phyloP scores from a whole-genome alignment of 2,888 invertebrate species.

The Operophtera brumata region DNA sequence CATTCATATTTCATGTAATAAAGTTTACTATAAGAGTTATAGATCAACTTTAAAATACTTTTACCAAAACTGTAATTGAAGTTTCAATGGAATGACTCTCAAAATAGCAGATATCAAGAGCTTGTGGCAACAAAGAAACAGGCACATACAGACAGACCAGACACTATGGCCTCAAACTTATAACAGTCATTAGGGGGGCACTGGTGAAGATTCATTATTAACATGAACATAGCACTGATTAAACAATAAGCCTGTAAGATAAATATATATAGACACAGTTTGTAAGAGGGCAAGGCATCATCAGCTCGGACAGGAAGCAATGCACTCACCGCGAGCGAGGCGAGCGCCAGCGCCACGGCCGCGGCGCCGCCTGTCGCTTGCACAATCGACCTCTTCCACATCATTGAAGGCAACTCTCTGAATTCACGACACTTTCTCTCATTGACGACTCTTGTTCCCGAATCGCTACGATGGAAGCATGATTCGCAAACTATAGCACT shows the following conservation, averaged over 20 bases:
- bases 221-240: not conserved
- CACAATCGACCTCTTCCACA: conserved; percentile 80
- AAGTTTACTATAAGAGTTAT: too few relatives aligned
- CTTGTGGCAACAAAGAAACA: too few relatives aligned
- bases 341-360: conserved; percentile 53
- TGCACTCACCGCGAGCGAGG: conserved; percentile 56
- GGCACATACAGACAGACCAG: too few relatives aligned
- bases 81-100: too few relatives aligned
- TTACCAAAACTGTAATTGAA: too few relatives aligned
- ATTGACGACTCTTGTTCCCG: conserved; percentile 48
- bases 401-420: conserved; percentile 75
- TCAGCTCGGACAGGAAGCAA: not conserved
- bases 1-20: too few relatives aligned
- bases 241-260: conserved; percentile 13
- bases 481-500: conserved; percentile 38
- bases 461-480: conserved; percentile 47
- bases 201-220: too few relatives aligned
- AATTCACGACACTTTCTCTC: conserved; percentile 79
- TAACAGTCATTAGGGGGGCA: too few relatives aligned
- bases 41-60: too few relatives aligned
- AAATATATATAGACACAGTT: not conserved
- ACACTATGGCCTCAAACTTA: too few relatives aligned
- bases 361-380: conserved; percentile 55
- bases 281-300: not conserved
- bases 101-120: too few relatives aligned